phyloP scores from a whole-genome alignment of 2,113 vertebrate genomes.

The Edolisoma coerulescens region DNA sequence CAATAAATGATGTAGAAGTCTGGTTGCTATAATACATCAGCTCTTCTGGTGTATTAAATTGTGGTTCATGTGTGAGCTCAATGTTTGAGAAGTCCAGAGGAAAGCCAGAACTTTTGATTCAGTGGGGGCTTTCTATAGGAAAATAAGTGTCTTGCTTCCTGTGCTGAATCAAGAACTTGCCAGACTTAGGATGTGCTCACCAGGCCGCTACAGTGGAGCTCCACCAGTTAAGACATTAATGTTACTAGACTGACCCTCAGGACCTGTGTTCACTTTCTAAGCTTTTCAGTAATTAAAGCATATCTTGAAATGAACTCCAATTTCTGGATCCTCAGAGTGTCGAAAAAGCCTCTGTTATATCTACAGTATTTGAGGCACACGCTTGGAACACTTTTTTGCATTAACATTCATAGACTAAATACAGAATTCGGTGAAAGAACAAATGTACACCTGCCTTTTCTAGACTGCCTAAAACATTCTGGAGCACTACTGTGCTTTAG shows the following conservation, averaged over 20 bases:
- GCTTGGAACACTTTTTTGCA: not conserved
- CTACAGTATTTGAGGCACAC: not conserved
- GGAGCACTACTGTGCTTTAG: not conserved
- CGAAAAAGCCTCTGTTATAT: not conserved
- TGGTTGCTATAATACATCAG: not conserved
- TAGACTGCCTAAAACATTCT: not conserved
- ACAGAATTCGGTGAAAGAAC: not conserved
- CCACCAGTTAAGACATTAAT: not conserved
- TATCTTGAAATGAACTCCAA: not conserved
- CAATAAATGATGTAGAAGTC: not conserved
- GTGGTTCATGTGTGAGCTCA: not conserved
- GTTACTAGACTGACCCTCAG: not conserved
- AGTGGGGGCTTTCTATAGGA: not conserved
- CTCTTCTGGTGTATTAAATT: not conserved
- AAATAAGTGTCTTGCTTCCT: not conserved
- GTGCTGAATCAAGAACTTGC: not conserved
- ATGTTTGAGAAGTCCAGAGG: not conserved
- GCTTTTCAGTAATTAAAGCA: not conserved
- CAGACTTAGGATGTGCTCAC: not conserved
- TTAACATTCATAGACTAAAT: not conserved
- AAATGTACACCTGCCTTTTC: not conserved
- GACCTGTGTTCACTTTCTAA: not conserved
- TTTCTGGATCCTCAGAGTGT: not conserved
- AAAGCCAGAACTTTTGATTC: not conserved
- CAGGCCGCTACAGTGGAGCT: not conserved